Evolutionary conservation across 2,888 invertebrate species (phyloP).

Genomic region (Elegia similella): DNA sequence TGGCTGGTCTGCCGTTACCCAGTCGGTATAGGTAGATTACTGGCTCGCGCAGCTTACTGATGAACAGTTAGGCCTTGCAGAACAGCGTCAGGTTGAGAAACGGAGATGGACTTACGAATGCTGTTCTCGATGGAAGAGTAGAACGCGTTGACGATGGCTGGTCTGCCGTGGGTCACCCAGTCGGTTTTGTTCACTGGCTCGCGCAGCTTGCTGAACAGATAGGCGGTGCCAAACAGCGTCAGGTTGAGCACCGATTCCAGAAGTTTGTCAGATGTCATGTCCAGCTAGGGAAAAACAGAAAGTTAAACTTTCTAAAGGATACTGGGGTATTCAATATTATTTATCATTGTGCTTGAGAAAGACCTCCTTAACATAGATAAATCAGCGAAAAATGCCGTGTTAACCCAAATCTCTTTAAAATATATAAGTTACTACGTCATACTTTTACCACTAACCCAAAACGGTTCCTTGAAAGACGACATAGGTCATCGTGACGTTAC

Average conservation of each 20-base stretch:
- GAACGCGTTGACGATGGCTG: constrained; percentile 93
- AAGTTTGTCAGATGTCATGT: constrained; percentile 86
- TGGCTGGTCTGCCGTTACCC: constrained; percentile 91
- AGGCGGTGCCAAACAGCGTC: constrained; percentile 90
- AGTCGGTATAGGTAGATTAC: constrained; percentile 90
- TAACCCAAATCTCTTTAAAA: no score
- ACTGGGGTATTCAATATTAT: no score
- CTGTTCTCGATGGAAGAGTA: constrained; percentile 93
- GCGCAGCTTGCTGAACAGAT: constrained; percentile 88
- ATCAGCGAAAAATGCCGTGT: no score
- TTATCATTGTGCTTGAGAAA: no score
- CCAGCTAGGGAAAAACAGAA: constrained; percentile 72
- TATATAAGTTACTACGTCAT: no score
- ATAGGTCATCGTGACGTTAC: no score
- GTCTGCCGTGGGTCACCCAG: constrained; percentile 92
- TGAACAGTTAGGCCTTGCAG: constrained; percentile 90
- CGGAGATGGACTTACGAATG: constrained; percentile 86
- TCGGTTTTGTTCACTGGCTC: constrained; percentile 92
- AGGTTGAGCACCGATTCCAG: constrained; percentile 89
- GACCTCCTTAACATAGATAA: no score
- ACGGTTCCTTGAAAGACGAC: no score
- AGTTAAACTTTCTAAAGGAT: not conserved
- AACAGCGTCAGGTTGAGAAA: constrained; percentile 76
- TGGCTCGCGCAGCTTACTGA: constrained; percentile 85
- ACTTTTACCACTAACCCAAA: no score